Conservation (phyloP, 2,113 vertebrate species). For the Protobothrops mucrosquamatus region DNA sequence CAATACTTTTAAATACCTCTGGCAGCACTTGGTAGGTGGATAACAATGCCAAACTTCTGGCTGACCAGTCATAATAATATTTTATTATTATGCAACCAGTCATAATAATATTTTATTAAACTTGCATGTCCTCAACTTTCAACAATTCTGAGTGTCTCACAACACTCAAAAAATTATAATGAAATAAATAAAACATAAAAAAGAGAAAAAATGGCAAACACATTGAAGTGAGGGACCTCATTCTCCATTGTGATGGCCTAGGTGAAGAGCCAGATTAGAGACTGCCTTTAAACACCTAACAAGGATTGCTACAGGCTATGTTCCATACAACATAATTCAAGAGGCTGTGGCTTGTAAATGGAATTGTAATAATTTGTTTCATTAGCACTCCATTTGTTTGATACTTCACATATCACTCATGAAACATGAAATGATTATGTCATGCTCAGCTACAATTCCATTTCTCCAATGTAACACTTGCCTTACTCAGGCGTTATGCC, state of each 20-base stretch:
- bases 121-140: not conserved
- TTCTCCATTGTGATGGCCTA: not conserved
- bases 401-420: not conserved
- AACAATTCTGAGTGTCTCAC: not conserved
- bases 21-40: not conserved
- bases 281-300: not conserved
- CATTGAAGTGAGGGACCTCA: not conserved
- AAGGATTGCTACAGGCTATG: not conserved
- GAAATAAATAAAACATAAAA: not conserved
- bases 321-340: not conserved
- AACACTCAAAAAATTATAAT: not conserved
- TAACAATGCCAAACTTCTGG: not conserved
- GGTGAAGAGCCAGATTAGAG: not conserved
- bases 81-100: not conserved
- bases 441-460: not conserved
- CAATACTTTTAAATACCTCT: not conserved
- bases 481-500: not conserved
- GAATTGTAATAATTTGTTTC: not conserved
- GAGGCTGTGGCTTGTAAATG: not conserved
- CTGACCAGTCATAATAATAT: not conserved
- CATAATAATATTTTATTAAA: not conserved
- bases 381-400: not conserved
- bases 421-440: not conserved
- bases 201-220: not conserved
- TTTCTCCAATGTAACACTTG: not conserved